phyloP scores from a whole-genome alignment of 53 echinoderm and acorn worm species.

The Hippasteria phrygiana region DNA sequence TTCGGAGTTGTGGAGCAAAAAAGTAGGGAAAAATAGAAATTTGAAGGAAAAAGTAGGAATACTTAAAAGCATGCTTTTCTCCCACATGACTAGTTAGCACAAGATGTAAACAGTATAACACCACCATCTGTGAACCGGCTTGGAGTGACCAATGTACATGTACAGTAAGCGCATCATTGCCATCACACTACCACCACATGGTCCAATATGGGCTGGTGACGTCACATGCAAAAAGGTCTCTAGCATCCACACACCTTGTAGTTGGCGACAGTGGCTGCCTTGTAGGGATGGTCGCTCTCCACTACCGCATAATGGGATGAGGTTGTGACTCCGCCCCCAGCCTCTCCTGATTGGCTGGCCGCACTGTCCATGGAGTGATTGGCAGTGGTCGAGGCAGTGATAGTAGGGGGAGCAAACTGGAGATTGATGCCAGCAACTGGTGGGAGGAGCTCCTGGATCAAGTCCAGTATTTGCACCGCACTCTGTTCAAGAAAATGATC shows the following conservation, averaged over 20 bases:
- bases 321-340: constrained; percentile 76
- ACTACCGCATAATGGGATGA: constrained; percentile 91
- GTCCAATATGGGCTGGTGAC: no score
- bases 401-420: constrained; percentile 74
- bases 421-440: constrained; percentile 90
- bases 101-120: no score
- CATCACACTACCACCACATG: no score
- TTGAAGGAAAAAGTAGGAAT: no score
- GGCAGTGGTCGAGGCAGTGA: constrained; percentile 69
- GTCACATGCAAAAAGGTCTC: constrained; percentile 62
- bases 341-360: constrained; percentile 68
- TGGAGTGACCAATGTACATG: no score
- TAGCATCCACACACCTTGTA: constrained; percentile 72
- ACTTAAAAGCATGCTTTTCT: no score
- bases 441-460: constrained; percentile 90
- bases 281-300: constrained; percentile 97
- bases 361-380: constrained; percentile 72
- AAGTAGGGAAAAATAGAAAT: no score
- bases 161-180: no score
- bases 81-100: no score
- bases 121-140: no score
- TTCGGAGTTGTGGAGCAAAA: no score
- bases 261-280: constrained; percentile 86
- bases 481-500: constrained; percentile 63
- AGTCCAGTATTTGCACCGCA: constrained; percentile 89